Evolutionary conservation across 2,888 invertebrate genomes (phyloP).

Genomic region (Altica lythri): DNA sequence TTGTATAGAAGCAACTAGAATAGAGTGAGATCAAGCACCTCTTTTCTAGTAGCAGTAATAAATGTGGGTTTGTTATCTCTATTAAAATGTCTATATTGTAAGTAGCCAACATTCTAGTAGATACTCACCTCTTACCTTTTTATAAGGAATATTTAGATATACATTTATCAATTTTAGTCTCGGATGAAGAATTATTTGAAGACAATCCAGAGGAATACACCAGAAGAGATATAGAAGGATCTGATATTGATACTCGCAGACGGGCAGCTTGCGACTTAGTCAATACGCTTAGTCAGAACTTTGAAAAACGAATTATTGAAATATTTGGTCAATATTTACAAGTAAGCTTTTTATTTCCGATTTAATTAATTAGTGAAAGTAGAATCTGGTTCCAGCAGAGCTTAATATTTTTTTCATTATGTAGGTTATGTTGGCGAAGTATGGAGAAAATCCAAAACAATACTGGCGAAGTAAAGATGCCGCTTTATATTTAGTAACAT

Average conservation of each 20-base stretch:
- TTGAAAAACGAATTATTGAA: slow-evolving; percentile 84
- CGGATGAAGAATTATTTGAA: slow-evolving; percentile 96
- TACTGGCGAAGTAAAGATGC: slow-evolving; percentile 97
- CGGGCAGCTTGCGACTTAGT: slow-evolving; percentile 97
- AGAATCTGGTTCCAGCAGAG: too few species aligned
- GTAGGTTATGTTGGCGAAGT: slow-evolving; percentile 77
- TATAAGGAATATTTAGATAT: too few species aligned
- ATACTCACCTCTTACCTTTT: too few species aligned
- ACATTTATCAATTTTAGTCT: slow-evolving; percentile 60
- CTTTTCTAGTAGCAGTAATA: too few species aligned
- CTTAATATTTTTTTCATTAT: slow-evolving; percentile 7
- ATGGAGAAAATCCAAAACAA: slow-evolving; percentile 71
- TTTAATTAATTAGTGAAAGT: background rate
- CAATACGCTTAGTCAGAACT: slow-evolving; percentile 84
- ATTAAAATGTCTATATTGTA: too few species aligned
- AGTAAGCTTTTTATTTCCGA: slow-evolving; percentile 59
- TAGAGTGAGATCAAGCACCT: too few species aligned
- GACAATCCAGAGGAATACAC: slow-evolving; percentile 99
- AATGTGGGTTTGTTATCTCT: too few species aligned
- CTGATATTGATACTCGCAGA: slow-evolving; percentile 95
- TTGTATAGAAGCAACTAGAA: too few species aligned
- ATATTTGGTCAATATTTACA: slow-evolving; percentile 87
- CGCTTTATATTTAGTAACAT: slow-evolving; percentile 94
- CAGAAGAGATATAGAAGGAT: slow-evolving; percentile 95
- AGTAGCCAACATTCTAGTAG: too few species aligned